Percentiles rank a stretch among this genome's conserved stretches.
These are phyloP conservation scores for Thera britannica DNA, from an alignment of 2,888 invertebrate genomes.

Conservation along the genomic window DNA sequence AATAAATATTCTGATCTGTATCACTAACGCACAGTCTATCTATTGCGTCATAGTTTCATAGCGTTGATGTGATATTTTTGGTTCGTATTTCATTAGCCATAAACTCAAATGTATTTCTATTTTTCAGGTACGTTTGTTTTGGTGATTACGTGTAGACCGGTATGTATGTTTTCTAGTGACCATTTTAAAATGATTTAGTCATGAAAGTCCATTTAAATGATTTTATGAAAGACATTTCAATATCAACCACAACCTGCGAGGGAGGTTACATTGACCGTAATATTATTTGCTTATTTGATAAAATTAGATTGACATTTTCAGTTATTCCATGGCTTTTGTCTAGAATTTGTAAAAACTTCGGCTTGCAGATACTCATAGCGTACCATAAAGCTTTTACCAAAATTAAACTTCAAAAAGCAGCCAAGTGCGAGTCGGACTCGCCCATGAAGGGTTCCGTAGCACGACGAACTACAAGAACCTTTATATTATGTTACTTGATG, in stretches of 20 bases:
- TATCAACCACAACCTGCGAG: conserved; percentile 32
- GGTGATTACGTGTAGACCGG: conserved; percentile 7
- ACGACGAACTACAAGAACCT: too few relatives aligned
- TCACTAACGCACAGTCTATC: too few relatives aligned
- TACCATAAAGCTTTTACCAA: too few relatives aligned
- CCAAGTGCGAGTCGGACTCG: too few relatives aligned
- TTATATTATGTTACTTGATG: too few relatives aligned
- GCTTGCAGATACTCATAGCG: too few relatives aligned
- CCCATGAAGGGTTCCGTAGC: too few relatives aligned
- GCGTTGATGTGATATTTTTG: too few relatives aligned
- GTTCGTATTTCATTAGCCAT: too few relatives aligned
- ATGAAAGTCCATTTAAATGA: conserved; percentile 47
- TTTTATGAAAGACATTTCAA: conserved; percentile 46
- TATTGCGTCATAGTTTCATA: too few relatives aligned
- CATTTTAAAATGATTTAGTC: conserved; percentile 17
- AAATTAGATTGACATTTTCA: conserved; percentile 22
- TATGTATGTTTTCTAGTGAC: conserved; percentile 40
- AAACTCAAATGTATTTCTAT: not conserved
- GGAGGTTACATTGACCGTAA: conserved; percentile 42
- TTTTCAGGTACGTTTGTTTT: conserved; percentile 54
- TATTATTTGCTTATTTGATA: conserved; percentile 37
- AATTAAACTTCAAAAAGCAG: too few relatives aligned
- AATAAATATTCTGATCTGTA: not conserved
- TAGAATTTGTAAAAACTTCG: too few relatives aligned
- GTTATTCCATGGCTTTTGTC: not conserved